Base-by-base conservation (phyloP, 2,113 vertebrate genomes). In the Zosterops borbonicus region DNA sequence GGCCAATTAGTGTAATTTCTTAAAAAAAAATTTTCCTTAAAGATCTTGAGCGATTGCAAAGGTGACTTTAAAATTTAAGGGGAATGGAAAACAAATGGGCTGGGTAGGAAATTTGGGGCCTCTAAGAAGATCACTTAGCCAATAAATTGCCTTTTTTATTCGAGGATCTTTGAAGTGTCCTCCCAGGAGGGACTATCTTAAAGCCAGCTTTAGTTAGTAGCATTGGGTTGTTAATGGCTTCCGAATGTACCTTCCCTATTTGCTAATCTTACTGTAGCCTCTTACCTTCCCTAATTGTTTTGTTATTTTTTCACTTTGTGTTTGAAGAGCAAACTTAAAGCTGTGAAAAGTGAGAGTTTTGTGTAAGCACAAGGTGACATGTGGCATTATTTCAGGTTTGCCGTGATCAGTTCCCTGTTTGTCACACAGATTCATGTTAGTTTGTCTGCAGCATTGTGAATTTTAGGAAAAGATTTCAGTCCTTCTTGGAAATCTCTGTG, bases 1-100 rank as follows among this genome's bases (percentile, higher is more conserved):
- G 91, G 94, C 92, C 96, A 94, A 95, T 97, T 96, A 97, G 87
- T 65, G 69, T 90, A 59, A 96, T 96, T 97, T 95, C 89, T 92
- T 89, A 92, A 86, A 95, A 59, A 91, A 94, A 86, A 95, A 59
- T n/a, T n/a, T 15, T 91, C 91, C 91, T 96, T 91, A 35, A 95
- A 96, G 88, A 96, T 94, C 93, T 78, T 50, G 31, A 91, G 95
- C 82, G 55, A 80, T 96, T 91, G 90, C 92, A 86, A 95, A 96
- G 94, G 93, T 95, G 95, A 95, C 94, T 96, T 97, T 94, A 96
- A 94, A 96, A 92, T 96, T 94, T 95, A 86, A 93, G 71, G 84
- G 83, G 91, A 91, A 95, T 95, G 80, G 65, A 86, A 96, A 97
- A 89, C 80, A 97, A 96, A 97, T 95, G 81, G 95, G 27, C 42